These are phyloP conservation scores for Sebastolobus altivelis DNA, from an alignment of 2,797 vertebrate species.

Conservation along the genomic window DNA sequence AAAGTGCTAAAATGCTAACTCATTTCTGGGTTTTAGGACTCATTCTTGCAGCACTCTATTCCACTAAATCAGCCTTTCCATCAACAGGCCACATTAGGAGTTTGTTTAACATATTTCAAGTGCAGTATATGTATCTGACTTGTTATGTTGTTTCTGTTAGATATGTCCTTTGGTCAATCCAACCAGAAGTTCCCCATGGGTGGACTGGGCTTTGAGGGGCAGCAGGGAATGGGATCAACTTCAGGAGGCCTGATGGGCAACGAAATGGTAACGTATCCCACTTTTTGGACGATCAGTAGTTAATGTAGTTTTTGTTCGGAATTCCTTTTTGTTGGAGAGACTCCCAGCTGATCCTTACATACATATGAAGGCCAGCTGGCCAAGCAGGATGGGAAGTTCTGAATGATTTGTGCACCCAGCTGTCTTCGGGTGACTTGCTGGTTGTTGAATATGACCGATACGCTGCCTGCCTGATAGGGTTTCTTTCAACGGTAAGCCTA, in stretches of 20 bases:
- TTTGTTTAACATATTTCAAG: not conserved
- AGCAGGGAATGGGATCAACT: conserved; percentile 91
- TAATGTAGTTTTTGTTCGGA: conserved; percentile 42
- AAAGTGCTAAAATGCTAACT: too few relatives aligned
- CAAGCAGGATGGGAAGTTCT: not conserved
- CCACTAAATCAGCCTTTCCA: not conserved
- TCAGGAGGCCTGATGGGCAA: conserved; percentile 89
- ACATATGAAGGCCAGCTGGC: conserved; percentile 38
- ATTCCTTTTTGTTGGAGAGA: conserved; percentile 38
- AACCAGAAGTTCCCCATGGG: conserved; percentile 94
- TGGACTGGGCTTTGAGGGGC: conserved; percentile 94
- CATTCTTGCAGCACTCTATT: not conserved
- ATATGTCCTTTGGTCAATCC: conserved; percentile 89
- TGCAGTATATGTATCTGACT: not conserved
- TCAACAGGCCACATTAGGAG: not conserved
- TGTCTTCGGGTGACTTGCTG: conserved; percentile 23
- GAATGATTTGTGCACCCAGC: conserved; percentile 15
- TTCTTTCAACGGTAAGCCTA: conserved; percentile 36
- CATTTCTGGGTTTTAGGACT: too few relatives aligned
- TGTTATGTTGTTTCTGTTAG: conserved; percentile 53
- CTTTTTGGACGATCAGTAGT: conserved; percentile 65
- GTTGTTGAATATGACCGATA: conserved; percentile 41
- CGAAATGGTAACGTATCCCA: conserved; percentile 99
- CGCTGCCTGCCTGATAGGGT: conserved; percentile 12
- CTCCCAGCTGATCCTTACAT: conserved; percentile 23